Conservation (phyloP, 2,888 invertebrate genomes). For the Ryuthela nishihirai region DNA sequence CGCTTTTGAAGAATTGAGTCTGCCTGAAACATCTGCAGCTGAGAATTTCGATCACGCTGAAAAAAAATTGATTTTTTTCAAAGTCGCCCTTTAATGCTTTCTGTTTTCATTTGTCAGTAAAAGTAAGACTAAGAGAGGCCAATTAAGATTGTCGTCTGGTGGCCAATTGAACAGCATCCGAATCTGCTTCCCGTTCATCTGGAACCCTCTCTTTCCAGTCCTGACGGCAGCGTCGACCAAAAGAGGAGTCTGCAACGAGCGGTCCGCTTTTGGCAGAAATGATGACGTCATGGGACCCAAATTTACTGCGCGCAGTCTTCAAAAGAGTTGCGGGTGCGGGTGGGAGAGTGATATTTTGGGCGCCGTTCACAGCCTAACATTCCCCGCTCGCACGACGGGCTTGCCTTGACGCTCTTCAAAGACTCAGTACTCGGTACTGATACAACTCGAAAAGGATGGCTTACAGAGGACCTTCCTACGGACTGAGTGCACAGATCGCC, state of each 20-base stretch:
- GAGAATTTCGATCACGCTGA: too few species aligned
- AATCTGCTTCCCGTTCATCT: too few species aligned
- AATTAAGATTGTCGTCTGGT: too few species aligned
- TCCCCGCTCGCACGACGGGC: neutral
- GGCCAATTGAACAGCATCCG: too few species aligned
- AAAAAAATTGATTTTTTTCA: too few species aligned
- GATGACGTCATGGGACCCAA: conserved; percentile 32
- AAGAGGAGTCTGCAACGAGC: conserved; percentile 30
- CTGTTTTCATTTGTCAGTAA: too few species aligned
- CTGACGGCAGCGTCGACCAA: too few species aligned
- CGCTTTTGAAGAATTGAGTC: too few species aligned
- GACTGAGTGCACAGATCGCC: conserved; percentile 43
- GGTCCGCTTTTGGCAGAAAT: conserved; percentile 11
- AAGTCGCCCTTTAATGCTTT: too few species aligned
- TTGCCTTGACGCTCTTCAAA: neutral
- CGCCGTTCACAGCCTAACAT: conserved; percentile 17
- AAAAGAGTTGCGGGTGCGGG: conserved; percentile 28
- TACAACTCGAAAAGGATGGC: conserved; percentile 34
- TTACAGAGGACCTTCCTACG: conserved; percentile 42
- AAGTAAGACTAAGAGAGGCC: too few species aligned
- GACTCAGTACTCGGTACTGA: neutral
- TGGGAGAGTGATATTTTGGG: conserved; percentile 34
- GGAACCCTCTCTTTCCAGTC: too few species aligned
- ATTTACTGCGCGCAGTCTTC: conserved; percentile 28
- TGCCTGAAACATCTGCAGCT: too few species aligned